Conservation (phyloP, 2,113 vertebrate species). For the Vidua chalybeata region DNA sequence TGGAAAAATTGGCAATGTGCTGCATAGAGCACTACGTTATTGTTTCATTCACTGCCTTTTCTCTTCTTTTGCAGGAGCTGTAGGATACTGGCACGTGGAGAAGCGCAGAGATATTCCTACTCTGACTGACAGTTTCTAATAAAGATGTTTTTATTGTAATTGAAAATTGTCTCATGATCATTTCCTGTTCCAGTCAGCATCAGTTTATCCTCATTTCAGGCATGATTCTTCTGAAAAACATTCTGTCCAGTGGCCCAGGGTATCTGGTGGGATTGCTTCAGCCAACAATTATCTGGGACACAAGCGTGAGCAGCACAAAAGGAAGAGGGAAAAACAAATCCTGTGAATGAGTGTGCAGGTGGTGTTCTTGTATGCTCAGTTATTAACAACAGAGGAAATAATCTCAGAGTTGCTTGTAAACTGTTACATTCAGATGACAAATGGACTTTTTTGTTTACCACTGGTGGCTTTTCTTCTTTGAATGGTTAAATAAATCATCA, state of each 20-base stretch:
- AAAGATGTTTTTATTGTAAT: not conserved
- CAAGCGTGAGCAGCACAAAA: not conserved
- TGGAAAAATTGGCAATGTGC: not conserved
- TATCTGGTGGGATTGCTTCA: not conserved
- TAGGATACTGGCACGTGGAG: not conserved
- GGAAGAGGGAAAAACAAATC: not conserved
- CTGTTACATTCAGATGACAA: not conserved
- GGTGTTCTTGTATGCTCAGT: not conserved
- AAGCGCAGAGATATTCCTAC: not conserved
- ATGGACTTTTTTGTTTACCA: not conserved
- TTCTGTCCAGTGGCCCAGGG: not conserved
- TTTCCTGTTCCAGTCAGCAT: not conserved
- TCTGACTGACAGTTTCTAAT: not conserved
- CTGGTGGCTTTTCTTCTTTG: not conserved
- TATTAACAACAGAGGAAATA: not conserved
- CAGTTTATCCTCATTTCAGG: not conserved
- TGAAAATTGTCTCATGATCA: not conserved
- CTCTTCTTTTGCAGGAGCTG: constrained; percentile 54
- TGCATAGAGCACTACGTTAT: not conserved
- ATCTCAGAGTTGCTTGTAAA: not conserved
- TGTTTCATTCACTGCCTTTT: constrained; percentile 20
- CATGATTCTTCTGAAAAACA: not conserved
- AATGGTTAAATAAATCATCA: not conserved
- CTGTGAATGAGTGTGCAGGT: not conserved
- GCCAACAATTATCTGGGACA: not conserved